Percentiles rank a stretch among this genome's conserved stretches.
Conservation (phyloP, 64 coral and sea anemone species). For the Montipora cactus region DNA sequence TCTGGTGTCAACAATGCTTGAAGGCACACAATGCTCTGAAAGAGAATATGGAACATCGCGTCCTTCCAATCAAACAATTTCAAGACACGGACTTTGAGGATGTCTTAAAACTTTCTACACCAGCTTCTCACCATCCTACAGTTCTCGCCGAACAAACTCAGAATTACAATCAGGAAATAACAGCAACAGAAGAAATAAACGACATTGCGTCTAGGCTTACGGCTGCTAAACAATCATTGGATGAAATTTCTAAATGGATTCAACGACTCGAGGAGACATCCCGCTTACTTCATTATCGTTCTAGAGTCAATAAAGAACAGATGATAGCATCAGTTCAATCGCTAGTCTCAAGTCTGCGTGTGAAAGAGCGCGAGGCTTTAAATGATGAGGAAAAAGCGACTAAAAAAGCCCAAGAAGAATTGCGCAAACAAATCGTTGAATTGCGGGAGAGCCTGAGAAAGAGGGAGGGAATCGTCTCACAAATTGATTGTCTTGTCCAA, state of each 20-base stretch:
- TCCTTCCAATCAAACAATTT: slow-evolving; percentile 61
- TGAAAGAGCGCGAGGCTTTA: slow-evolving; percentile 4
- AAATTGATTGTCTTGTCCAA: neutral
- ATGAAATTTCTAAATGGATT: neutral
- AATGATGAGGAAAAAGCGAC: neutral
- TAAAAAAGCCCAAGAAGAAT: neutral
- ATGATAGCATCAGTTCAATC: neutral
- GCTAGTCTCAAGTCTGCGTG: neutral
- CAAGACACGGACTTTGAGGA: slow-evolving; percentile 68
- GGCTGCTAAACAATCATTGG: neutral
- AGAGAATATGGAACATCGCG: slow-evolving; percentile 63
- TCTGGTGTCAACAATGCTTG: slow-evolving; percentile 63
- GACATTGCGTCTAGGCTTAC: neutral
- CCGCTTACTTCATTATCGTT: neutral
- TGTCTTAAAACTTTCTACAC: slow-evolving; percentile 31
- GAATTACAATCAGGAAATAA: slow-evolving; percentile 2
- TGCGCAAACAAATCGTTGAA: neutral
- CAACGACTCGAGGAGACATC: neutral
- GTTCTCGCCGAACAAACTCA: neutral
- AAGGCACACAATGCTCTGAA: slow-evolving; percentile 52
- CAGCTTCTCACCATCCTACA: neutral
- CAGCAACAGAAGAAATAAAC: neutral
- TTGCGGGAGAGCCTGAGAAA: neutral
- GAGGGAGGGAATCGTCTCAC: neutral
- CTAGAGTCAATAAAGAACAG: neutral